phyloP scores from a whole-genome alignment of 2,113 vertebrate genomes.

The Oceanites oceanicus region DNA sequence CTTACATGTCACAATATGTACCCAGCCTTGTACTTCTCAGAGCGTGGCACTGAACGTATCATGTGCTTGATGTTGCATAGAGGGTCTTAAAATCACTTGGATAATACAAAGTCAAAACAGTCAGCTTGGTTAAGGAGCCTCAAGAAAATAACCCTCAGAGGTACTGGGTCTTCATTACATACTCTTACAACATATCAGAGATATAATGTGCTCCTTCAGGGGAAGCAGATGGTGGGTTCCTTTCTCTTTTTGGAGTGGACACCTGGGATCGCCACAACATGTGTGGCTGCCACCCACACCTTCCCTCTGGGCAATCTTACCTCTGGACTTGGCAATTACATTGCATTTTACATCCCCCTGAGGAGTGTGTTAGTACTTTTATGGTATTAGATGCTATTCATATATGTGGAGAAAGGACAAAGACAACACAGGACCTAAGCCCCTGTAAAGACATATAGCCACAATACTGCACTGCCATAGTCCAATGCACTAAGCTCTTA shows the following conservation, averaged over 20 bases:
- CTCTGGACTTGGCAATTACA: neutral
- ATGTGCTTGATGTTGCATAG: neutral
- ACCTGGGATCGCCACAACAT: neutral
- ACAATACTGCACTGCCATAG: neutral
- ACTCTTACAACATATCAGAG: neutral
- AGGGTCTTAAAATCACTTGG: neutral
- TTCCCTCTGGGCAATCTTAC: neutral
- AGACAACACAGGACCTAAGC: neutral
- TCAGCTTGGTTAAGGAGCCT: neutral
- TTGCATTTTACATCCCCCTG: neutral
- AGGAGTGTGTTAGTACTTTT: neutral
- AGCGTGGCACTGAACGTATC: neutral
- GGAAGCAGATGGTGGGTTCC: neutral
- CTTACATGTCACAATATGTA: neutral
- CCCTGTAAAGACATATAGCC: neutral
- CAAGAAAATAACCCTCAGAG: neutral
- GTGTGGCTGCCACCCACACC: slow-evolving; percentile 16
- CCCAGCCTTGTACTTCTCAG: neutral
- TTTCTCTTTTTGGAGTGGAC: neutral
- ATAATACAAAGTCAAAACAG: neutral
- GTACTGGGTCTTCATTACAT: slow-evolving; percentile 14
- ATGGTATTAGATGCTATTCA: neutral
- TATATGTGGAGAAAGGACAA: neutral
- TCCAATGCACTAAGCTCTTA: neutral
- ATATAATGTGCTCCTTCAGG: neutral